Base-by-base conservation (phyloP, 1,140 invertebrate genomes). In the Monomorium pharaonis region DNA sequence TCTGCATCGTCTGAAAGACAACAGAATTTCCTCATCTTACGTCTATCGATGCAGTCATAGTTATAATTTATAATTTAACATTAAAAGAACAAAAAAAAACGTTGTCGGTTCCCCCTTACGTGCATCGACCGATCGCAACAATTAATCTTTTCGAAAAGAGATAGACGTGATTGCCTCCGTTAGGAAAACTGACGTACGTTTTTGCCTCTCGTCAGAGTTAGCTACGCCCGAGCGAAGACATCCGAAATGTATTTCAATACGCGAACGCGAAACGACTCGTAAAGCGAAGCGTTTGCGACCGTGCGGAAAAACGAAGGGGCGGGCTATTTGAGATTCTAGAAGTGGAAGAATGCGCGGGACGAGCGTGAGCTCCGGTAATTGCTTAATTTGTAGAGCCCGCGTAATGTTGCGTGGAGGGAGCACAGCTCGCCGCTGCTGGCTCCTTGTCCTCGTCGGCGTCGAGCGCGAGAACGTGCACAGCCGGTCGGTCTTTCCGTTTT, bases 361-460 rank as follows among this genome's bases (percentile, higher is more conserved):
- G 90, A 92, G 90, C 90, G 89, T 91, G 89, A 91, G 86, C 89
- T 86, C 49, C 18, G 85, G 92, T 95, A 95, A 94, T 95, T 95
- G 93, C 94, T 95, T 95, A 95, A 95, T 95, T 95, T 94, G 94
- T 93, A 88, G 90, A 93, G 92, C 88, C 87, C 58, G 81, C 69
- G 74, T 78, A 67, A 54, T 67, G 62, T 83, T 75, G 76, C 78
- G 81, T 76, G 81, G 85, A 75, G 69, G 63, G 84, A 72, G n/a
- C n/a, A n/a, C 76, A 75, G 58, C 75, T 85, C 62, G 54, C 47
- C 18, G 56, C 60, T 27, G 69, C 62, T 70, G 60, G 63, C 54
- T n/a, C n/a, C n/a, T 33, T 67, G 72, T 84, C 72, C 74, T 60
- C 54, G 37, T 60, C 54, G 37, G 58, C 62, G 56, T 72, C 76